Base-by-base conservation (phyloP, 1,140 invertebrate species). In the Drosophila hydei region DNA sequence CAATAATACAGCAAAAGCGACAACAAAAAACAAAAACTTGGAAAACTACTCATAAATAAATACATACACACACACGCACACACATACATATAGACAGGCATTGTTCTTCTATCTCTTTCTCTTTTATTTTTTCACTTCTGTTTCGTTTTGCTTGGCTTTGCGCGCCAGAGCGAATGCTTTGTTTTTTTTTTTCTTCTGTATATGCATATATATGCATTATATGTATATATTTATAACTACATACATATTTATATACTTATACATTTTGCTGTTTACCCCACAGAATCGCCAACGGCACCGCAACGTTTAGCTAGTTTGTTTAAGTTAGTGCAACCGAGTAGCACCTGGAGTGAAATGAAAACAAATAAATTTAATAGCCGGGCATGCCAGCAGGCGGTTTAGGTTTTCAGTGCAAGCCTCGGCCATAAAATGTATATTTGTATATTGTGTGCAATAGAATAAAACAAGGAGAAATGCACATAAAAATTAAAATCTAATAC, bases 41-140 rank as follows among this genome's bases (percentile, higher is more conserved):
- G 48, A 40, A 67, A 81, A 81, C 81, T 87, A 88, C 77, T 87
- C 81, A 87, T 87, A 87, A 81, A 88, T 85, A 87, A 80, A 85
- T 59, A 72, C 38, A 50, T 14, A 51, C 47, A 42, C 16, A 43
- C 18, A 36, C 25, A 16, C 58, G 51, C 61, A 42, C 25, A 45
- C 18, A 43, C 27, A 25, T 11, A 42, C 58, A 56, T 8, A 36
- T 23, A 51, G 27, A 12, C 58, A 62, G 56, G 69, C 62, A 80
- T 80, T 85, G 69, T 77, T 80, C 54, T 59, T 52, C 56, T 42
- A 60, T 56, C 72, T 74, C 77, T 72, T 81, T 73, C 65, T 36
- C 42, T 56, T 54, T 27, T 50, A 54, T 54, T 48, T 63, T 6
- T 36, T 73, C 38, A 56, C 19, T 50, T 65, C 21, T 67, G 59